Evolutionary conservation across 2,797 vertebrate species (phyloP).

Genomic region (Chromis chromis): DNA sequence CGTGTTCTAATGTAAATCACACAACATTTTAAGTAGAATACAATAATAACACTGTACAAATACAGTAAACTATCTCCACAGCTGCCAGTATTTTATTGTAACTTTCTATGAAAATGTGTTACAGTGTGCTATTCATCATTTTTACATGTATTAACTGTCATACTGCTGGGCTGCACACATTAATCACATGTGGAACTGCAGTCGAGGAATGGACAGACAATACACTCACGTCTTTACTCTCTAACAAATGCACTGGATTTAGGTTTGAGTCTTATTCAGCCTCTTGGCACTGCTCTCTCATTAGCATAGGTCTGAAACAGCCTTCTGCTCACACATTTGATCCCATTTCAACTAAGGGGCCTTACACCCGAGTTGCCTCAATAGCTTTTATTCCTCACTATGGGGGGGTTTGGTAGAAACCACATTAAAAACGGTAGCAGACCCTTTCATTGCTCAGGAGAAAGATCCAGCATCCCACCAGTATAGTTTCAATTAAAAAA

Average conservation of each 20-base stretch:
- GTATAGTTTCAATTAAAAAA: conserved; percentile 26
- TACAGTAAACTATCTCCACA: no score
- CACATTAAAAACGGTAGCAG: conserved; percentile 44
- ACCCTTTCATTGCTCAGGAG: conserved; percentile 43
- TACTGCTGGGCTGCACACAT: not conserved
- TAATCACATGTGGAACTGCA: conserved; percentile 3
- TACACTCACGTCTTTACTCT: conserved; percentile 1
- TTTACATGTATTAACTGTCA: not conserved
- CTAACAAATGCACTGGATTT: conserved; percentile 29
- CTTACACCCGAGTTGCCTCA: conserved; percentile 59
- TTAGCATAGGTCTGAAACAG: conserved; percentile 71
- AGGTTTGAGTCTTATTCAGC: conserved; percentile 30
- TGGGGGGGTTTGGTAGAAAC: conserved; percentile 40
- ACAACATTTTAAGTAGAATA: no score
- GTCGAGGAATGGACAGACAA: conserved; percentile 21
- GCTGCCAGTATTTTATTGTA: no score
- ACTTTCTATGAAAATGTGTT: no score
- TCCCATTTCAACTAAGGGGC: conserved; percentile 69
- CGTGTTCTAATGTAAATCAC: no score
- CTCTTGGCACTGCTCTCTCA: conserved; percentile 64
- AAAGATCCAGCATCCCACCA: conserved; percentile 32
- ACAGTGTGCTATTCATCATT: not conserved
- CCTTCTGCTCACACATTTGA: conserved; percentile 63
- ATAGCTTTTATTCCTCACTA: conserved; percentile 67
- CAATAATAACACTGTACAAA: no score